A percentile compares a stretch with the other conserved stretches of the same genome.
Evolutionary conservation across 1,140 invertebrate genomes (phyloP).

Genomic region (Goniozus legneri): DNA sequence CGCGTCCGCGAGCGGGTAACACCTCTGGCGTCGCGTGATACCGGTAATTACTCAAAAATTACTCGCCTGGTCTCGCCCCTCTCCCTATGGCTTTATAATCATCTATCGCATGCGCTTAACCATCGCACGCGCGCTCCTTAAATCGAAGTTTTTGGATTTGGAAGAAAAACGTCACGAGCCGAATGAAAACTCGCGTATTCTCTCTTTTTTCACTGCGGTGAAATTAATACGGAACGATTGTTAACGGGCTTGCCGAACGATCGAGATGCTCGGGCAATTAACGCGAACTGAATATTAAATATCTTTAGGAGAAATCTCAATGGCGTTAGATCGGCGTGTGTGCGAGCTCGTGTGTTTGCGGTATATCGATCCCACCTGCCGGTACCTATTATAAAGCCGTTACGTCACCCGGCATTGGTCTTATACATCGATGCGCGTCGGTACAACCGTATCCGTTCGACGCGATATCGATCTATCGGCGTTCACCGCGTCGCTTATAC

Average conservation of each 20-base stretch:
- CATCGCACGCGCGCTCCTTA: constrained; percentile 39
- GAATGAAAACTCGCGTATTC: too few relatives aligned
- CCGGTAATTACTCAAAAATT: constrained; percentile 51
- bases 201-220: too few relatives aligned
- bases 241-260: too few relatives aligned
- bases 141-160: too few relatives aligned
- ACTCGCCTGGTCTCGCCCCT: constrained; percentile 18
- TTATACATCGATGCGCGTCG: constrained; percentile 19
- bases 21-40: constrained; percentile 50
- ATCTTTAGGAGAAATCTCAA: too few relatives aligned
- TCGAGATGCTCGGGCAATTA: too few relatives aligned
- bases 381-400: constrained; percentile 37
- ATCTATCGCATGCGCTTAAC: constrained; percentile 40
- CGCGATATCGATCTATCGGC: constrained; percentile 29
- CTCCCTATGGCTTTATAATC: constrained; percentile 27
- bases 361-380: constrained; percentile 15
- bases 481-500: too few relatives aligned
- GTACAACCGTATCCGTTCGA: constrained; percentile 14
- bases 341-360: too few relatives aligned
- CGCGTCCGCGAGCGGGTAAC: constrained; percentile 29
- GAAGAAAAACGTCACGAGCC: too few relatives aligned
- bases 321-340: too few relatives aligned
- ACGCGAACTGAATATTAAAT: too few relatives aligned
- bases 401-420: constrained; percentile 20
- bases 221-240: too few relatives aligned